Conservation (phyloP, 2,113 vertebrate species). For the Carlito syrichta region DNA sequence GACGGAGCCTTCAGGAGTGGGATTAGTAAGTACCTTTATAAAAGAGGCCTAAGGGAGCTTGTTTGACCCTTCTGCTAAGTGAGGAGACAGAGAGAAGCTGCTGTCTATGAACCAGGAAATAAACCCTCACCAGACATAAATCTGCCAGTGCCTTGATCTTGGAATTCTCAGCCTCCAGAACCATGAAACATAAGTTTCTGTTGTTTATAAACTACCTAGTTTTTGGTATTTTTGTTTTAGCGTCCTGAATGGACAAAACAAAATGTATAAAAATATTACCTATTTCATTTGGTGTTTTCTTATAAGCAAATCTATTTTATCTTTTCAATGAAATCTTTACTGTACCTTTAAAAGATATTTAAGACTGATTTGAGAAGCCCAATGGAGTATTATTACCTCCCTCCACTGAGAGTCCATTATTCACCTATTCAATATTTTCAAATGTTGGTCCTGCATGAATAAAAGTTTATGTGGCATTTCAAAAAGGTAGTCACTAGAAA, state of each 20-base stretch:
- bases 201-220: neutral
- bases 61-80: neutral
- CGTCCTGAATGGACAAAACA: neutral
- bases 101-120: neutral
- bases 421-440: neutral
- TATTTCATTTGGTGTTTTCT: neutral
- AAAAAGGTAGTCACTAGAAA: neutral
- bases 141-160: neutral
- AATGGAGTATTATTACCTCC: neutral
- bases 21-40: neutral
- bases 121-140: neutral
- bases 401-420: neutral
- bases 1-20: no score
- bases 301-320: neutral
- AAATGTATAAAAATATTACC: neutral
- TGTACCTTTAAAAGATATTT: neutral
- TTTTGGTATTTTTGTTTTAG: neutral
- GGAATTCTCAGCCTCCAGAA: neutral
- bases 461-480: neutral
- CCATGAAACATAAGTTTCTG: neutral
- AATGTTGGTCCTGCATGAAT: neutral
- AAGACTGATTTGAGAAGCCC: neutral
- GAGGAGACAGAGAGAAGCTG: accelerated
- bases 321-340: neutral
- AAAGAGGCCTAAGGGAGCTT: neutral